phyloP scores from a whole-genome alignment of 2,888 invertebrate species.

The Drosophila percnosoma region DNA sequence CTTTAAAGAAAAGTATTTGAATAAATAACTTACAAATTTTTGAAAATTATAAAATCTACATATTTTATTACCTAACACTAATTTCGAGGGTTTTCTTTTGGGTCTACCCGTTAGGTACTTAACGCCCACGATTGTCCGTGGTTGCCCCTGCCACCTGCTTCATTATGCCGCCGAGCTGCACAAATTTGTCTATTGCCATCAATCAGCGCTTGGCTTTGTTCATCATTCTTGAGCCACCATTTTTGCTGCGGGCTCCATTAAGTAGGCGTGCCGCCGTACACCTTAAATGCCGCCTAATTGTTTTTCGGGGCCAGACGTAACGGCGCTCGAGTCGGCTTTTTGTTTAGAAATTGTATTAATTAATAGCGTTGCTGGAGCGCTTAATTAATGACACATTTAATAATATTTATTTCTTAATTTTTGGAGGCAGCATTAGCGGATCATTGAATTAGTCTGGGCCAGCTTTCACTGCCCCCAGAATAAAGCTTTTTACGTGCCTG shows the following conservation, averaged over 20 bases:
- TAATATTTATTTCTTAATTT: constrained; percentile 73
- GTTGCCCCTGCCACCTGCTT: constrained; percentile 30
- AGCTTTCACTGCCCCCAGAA: constrained; percentile 64
- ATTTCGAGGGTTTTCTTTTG: background rate
- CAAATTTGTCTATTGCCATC: constrained; percentile 62
- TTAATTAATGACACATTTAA: constrained; percentile 70
- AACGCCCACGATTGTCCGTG: constrained; percentile 25
- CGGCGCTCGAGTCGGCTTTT: constrained; percentile 54
- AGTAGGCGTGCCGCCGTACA: constrained; percentile 66
- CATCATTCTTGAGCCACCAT: constrained; percentile 43
- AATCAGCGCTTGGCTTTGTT: constrained; percentile 59
- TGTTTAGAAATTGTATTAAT: constrained; percentile 63
- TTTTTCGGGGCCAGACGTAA: constrained; percentile 55
- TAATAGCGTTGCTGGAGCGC: constrained; percentile 55
- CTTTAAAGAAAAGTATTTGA: constrained; percentile 63
- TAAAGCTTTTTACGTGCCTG: constrained; percentile 14
- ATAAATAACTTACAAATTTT: constrained; percentile 73
- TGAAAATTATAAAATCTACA: constrained; percentile 45
- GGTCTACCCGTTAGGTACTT: constrained; percentile 4
- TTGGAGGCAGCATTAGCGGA: constrained; percentile 49
- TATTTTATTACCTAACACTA: background rate
- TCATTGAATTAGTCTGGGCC: constrained; percentile 20
- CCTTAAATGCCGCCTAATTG: constrained; percentile 73
- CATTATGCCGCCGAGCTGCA: constrained; percentile 33
- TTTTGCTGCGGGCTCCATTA: constrained; percentile 38